phyloP scores from a whole-genome alignment of 1,140 invertebrate species.

The Nephotettix cincticeps region DNA sequence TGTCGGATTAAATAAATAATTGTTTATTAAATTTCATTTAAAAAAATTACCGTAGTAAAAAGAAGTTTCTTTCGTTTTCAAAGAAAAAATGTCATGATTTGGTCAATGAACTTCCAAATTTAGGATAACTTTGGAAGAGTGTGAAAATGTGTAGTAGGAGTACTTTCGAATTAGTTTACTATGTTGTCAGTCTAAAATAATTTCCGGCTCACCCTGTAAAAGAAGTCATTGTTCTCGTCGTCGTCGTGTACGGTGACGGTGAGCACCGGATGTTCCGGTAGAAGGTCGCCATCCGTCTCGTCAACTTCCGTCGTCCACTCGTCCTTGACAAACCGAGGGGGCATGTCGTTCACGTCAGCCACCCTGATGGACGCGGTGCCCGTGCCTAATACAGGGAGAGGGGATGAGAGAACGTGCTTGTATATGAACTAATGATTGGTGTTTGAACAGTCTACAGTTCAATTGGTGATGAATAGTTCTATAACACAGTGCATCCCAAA shows the following conservation, averaged over 20 bases:
- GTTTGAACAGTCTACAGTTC: background rate
- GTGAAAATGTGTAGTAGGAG: too few species aligned
- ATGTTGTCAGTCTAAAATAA: too few species aligned
- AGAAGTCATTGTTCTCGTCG: conserved; percentile 94
- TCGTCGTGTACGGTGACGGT: conserved; percentile 93
- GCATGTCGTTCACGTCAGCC: conserved; percentile 94
- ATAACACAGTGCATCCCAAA: background rate
- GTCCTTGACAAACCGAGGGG: conserved; percentile 91
- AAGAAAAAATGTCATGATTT: too few species aligned
- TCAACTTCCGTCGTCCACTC: conserved; percentile 95
- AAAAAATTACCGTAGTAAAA: too few species aligned
- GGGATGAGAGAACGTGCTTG: conserved; percentile 35
- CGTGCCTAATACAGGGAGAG: conserved; percentile 65
- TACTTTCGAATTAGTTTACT: too few species aligned
- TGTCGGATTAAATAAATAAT: too few species aligned
- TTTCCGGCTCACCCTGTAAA: conserved; percentile 81
- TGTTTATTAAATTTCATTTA: too few species aligned
- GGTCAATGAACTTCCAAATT: too few species aligned
- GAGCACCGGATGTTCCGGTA: conserved; percentile 90
- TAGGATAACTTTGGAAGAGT: too few species aligned
- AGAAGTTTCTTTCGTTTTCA: too few species aligned
- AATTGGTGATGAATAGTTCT: background rate
- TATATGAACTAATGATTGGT: background rate
- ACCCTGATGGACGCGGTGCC: conserved; percentile 91
- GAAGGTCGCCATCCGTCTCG: conserved; percentile 84